Evolutionary conservation across 2,113 vertebrate genomes (phyloP).

Genomic region (Alexandromys fortis): DNA sequence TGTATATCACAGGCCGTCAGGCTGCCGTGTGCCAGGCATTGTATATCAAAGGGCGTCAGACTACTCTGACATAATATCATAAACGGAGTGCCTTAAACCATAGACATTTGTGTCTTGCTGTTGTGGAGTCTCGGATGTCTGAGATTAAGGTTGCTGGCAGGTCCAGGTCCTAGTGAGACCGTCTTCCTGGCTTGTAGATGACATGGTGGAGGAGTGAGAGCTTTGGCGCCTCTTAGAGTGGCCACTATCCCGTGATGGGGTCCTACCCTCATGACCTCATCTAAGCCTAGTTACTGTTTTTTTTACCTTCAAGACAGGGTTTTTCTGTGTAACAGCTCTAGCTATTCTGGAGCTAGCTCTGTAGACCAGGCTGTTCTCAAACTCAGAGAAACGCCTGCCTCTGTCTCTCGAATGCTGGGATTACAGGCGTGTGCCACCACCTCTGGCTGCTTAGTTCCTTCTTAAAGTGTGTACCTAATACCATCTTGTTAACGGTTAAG

Average conservation of each 20-base stretch:
- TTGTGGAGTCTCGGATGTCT: not conserved
- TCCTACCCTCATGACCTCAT: not conserved
- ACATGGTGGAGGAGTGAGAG: not conserved
- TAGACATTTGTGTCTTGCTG: not conserved
- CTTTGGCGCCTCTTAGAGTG: not conserved
- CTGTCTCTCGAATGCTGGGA: not conserved
- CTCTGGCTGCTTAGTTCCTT: not conserved
- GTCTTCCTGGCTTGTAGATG: not conserved
- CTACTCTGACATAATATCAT: not conserved
- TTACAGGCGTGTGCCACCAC: not conserved
- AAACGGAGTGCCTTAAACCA: not conserved
- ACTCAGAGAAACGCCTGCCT: not conserved
- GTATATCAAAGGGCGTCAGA: not conserved
- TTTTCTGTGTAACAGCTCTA: not conserved
- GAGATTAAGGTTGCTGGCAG: not conserved
- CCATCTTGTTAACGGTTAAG: not conserved
- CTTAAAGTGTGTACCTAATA: not conserved
- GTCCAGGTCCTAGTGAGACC: not conserved
- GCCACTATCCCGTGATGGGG: not conserved
- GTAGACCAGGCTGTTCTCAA: not conserved
- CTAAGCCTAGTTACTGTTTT: not conserved
- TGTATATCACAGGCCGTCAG: not conserved
- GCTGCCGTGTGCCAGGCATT: not conserved
- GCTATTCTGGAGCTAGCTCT: not conserved
- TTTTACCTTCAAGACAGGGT: not conserved